Conservation (phyloP, 2,113 vertebrate genomes). For the Chionis minor region DNA sequence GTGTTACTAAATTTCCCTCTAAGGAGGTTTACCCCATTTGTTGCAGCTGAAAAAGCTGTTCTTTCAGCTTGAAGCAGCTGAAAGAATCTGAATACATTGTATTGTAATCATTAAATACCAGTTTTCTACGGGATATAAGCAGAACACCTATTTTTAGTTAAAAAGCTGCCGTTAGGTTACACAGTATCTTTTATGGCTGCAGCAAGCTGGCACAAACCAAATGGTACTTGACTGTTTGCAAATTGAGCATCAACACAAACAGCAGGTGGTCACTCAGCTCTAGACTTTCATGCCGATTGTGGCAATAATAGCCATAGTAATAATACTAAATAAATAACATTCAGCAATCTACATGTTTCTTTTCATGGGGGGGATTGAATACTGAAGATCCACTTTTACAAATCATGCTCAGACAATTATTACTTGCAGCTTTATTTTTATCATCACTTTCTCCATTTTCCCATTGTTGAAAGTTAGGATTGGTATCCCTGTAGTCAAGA, state of each 20-base stretch:
- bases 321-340: slow-evolving; percentile 18
- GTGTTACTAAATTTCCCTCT: slow-evolving; percentile 46
- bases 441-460: not conserved
- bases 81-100: slow-evolving; percentile 22
- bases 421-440: not conserved
- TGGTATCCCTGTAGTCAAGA: not conserved
- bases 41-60: slow-evolving; percentile 31
- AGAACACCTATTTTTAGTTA: slow-evolving; percentile 60
- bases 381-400: not conserved
- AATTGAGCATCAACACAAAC: slow-evolving; percentile 50
- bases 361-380: not conserved
- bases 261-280: slow-evolving; percentile 58
- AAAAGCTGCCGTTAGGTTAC: slow-evolving; percentile 52
- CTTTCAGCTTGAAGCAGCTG: slow-evolving; percentile 12
- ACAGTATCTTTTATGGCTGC: slow-evolving; percentile 45
- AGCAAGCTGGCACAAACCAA: slow-evolving; percentile 56
- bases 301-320: not conserved
- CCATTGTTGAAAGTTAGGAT: not conserved
- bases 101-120: slow-evolving; percentile 43
- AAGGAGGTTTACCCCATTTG: slow-evolving; percentile 30
- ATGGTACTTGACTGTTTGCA: slow-evolving; percentile 48
- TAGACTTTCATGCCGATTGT: not conserved
- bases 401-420: not conserved
- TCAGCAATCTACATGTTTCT: not conserved
- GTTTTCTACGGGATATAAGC: slow-evolving; percentile 17